Evolutionary conservation across 2,797 vertebrate species (phyloP).

Genomic region (Micromesistius poutassou): DNA sequence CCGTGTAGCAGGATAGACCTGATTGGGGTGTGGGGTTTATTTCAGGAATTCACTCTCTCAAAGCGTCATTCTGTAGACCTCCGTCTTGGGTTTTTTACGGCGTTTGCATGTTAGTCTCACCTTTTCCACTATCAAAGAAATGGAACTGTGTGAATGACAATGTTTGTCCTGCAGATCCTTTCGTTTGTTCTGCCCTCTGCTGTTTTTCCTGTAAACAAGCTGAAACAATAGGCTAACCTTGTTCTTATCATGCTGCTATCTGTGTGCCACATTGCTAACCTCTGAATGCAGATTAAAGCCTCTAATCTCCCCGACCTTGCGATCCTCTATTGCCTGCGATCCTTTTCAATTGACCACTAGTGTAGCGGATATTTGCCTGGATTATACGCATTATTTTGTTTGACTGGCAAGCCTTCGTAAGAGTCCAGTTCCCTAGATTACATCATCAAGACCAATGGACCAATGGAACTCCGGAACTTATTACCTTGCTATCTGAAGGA

Average conservation of each 20-base stretch:
- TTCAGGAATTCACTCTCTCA: constrained; percentile 2
- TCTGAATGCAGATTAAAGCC: not conserved
- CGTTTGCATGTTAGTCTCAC: not conserved
- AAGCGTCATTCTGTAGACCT: not conserved
- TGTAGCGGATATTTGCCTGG: not conserved
- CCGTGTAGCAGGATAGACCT: not conserved
- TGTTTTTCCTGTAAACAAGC: not conserved
- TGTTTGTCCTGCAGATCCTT: not conserved
- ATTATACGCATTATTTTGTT: not conserved
- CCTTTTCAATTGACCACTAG: constrained; percentile 1
- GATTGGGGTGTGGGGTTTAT: constrained; percentile 9
- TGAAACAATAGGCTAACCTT: constrained; percentile 11
- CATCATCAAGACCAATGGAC: not conserved
- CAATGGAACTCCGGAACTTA: not conserved
- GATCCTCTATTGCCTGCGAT: not conserved
- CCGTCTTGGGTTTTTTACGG: not conserved
- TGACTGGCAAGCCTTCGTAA: not conserved
- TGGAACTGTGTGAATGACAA: not conserved
- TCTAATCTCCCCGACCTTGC: constrained; percentile 7
- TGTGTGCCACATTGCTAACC: not conserved
- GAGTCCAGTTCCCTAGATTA: not conserved
- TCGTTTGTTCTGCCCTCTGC: not conserved
- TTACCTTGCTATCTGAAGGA: not conserved
- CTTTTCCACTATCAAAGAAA: not conserved
- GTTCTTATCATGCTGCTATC: not conserved